phyloP scores from a whole-genome alignment of 2,888 invertebrate genomes.

The Lasius platythorax region DNA sequence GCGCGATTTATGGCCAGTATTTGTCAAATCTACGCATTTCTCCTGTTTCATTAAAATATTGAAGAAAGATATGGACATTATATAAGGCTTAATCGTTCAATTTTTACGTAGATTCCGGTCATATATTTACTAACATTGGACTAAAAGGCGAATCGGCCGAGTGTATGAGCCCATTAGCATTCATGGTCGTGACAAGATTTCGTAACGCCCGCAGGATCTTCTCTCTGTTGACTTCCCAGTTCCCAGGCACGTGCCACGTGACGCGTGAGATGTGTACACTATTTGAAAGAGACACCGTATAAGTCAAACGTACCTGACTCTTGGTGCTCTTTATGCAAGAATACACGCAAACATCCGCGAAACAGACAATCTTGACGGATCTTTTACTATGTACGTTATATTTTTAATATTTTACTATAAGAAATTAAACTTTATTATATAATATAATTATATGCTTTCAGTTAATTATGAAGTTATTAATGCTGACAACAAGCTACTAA shows the following conservation, averaged over 20 bases:
- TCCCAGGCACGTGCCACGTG: conserved; percentile 59
- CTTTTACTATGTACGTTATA: neutral
- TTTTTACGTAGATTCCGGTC: neutral
- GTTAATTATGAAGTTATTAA: neutral
- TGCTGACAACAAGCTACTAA: neutral
- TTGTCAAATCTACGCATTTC: neutral
- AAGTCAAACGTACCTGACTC: conserved; percentile 30
- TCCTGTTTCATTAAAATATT: conserved; percentile 4
- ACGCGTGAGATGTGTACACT: conserved; percentile 64
- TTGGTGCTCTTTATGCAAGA: neutral
- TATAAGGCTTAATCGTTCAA: neutral
- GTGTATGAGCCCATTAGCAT: conserved; percentile 70
- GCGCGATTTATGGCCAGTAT: neutral
- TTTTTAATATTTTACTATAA: neutral
- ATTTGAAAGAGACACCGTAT: conserved; percentile 40
- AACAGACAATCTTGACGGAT: neutral
- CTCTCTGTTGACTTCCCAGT: conserved; percentile 67
- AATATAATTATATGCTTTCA: neutral
- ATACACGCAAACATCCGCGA: neutral
- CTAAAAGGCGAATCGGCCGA: conserved; percentile 46
- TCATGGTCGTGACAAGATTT: conserved; percentile 72
- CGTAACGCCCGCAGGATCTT: conserved; percentile 67
- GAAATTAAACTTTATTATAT: neutral
- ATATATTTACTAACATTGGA: conserved; percentile 39
- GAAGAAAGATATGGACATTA: neutral